Percentiles rank a stretch among this genome's conserved stretches.
phyloP scores from a whole-genome alignment of 1,140 invertebrate species.

The Chrysomallon squamiferum region DNA sequence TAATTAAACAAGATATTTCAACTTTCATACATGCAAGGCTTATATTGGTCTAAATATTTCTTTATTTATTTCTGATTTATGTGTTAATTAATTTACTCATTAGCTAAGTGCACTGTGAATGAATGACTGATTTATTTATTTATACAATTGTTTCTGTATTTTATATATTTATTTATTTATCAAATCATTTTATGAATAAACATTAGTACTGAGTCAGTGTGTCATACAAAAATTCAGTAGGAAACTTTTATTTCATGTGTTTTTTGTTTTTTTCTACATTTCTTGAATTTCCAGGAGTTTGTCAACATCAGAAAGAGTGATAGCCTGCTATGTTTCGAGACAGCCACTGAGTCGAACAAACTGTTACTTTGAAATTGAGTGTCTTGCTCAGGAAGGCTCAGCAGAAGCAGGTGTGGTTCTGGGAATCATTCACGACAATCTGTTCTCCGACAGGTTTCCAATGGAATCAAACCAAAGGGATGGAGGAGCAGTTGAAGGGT shows the following conservation, averaged over 20 bases:
- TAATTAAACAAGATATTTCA: too few relatives aligned
- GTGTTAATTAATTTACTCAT: too few relatives aligned
- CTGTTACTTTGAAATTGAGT: constrained; percentile 29
- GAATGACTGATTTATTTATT: too few relatives aligned
- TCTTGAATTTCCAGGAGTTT: constrained; percentile 8
- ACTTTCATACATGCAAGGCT: too few relatives aligned
- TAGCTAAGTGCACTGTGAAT: too few relatives aligned
- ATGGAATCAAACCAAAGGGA: constrained; percentile 30
- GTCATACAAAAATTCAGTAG: neutral
- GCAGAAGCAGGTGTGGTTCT: constrained; percentile 24
- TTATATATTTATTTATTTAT: too few relatives aligned
- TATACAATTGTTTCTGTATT: too few relatives aligned
- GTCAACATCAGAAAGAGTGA: constrained; percentile 8
- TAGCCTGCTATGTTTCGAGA: constrained; percentile 19
- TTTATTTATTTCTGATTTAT: too few relatives aligned
- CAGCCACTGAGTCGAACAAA: constrained; percentile 37
- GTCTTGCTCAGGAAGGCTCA: neutral
- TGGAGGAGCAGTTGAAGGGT: constrained; percentile 41
- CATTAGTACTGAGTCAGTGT: neutral
- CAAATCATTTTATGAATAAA: neutral
- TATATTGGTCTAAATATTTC: too few relatives aligned
- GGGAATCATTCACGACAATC: constrained; percentile 30
- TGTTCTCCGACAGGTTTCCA: constrained; percentile 28
- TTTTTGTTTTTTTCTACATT: neutral
- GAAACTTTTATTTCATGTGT: neutral